phyloP scores from a whole-genome alignment of 2,888 invertebrate species.

The Drosophila eohydei region DNA sequence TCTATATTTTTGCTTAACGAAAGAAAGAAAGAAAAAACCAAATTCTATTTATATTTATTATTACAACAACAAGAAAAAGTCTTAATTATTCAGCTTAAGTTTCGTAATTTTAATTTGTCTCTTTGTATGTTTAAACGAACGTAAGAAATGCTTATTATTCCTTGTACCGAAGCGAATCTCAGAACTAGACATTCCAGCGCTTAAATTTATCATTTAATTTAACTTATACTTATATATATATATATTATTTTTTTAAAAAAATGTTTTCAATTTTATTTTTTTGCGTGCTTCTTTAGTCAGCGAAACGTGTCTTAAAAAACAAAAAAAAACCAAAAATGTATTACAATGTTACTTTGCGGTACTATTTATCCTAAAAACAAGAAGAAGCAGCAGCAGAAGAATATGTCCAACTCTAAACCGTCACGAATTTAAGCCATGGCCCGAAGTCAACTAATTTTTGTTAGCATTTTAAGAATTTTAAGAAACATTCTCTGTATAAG shows the following conservation, averaged over 20 bases:
- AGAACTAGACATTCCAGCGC: conserved; percentile 53
- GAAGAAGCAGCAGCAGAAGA: conserved; percentile 7
- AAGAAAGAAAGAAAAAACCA: neutral
- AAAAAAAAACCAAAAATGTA: conserved; percentile 32
- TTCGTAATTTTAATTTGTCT: conserved; percentile 45
- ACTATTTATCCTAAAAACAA: conserved; percentile 54
- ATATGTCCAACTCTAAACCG: conserved; percentile 48
- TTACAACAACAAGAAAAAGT: conserved; percentile 10
- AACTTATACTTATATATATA: conserved; percentile 26
- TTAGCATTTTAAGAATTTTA: conserved; percentile 65
- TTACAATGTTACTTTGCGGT: conserved; percentile 71
- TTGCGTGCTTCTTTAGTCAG: conserved; percentile 53
- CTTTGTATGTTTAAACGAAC: conserved; percentile 17
- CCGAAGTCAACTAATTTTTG: conserved; percentile 41
- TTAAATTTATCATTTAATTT: conserved; percentile 33
- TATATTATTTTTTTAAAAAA: conserved; percentile 18
- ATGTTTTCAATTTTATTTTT: conserved; percentile 32
- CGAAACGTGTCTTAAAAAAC: conserved; percentile 71
- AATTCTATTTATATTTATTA: conserved; percentile 50
- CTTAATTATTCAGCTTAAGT: conserved; percentile 20
- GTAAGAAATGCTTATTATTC: conserved; percentile 16
- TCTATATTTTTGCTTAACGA: conserved; percentile 12
- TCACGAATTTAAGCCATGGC: conserved; percentile 71
- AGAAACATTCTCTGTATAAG: conserved; percentile 40
- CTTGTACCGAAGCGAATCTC: conserved; percentile 38